Base-by-base conservation (phyloP, 2,888 invertebrate species). In the Drosophila nigricruria region DNA sequence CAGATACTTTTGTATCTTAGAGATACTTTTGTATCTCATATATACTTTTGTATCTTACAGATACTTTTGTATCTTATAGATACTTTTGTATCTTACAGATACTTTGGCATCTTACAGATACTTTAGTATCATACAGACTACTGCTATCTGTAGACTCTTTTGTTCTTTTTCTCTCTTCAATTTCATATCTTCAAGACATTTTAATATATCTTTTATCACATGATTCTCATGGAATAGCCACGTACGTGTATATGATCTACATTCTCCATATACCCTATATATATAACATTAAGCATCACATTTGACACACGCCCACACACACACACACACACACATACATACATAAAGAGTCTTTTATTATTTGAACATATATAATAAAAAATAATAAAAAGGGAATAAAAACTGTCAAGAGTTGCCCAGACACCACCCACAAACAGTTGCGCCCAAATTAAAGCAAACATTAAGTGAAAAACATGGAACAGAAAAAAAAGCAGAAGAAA, bases 381-480 rank as follows among this genome's bases (percentile, higher is more conserved):
- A 12, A 42, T n/a, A n/a, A n/a, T n/a, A 59, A 66, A 68, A 52
- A 52, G 2, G 34, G 38, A 74, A 72, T 25, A 3, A 38, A 38
- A 68, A 61, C 54, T 56, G 62, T 57, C 36, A 60, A 77, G 64
- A 60, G 66, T n/a, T 16, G 14, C 8, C 18, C 16, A 20, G 32
- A 49, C 42, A 43, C 42, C 77, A 40, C 63, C 63, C 77, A 59
- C 70, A 62, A 53, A 45, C 43, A 59, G 54, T 30, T 52, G 40
- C 40, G 14, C 9, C 38, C 38, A 58, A 73, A 70, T 73, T 52
- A 62, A 70, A 78, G 73, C 49, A 63, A 65, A 36, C 56, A 56
- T 52, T 27, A 30, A 59, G 25, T 38, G 49, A 61, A 63, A 75
- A 53, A 50, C 53, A 32, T 5, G 12, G 14, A 14, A 12, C 1